Percentiles rank a stretch among this genome's conserved stretches.
phyloP scores from a whole-genome alignment of 2,113 vertebrate species.

The Melanocharis versteri region DNA sequence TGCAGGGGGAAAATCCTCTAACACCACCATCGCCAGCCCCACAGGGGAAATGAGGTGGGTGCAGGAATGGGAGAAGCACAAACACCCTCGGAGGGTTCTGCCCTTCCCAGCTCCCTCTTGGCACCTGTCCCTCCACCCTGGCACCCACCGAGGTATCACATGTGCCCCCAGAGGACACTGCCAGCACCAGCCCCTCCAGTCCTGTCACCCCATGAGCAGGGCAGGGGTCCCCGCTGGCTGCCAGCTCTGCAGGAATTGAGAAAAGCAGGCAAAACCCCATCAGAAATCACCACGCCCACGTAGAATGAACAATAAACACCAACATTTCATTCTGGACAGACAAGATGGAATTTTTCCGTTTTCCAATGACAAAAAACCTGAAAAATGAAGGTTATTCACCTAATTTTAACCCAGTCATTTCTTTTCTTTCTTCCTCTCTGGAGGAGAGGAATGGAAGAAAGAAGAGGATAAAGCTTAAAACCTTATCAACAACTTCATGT shows the following conservation, averaged over 20 bases:
- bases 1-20: background rate
- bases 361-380: background rate
- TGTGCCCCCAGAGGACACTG: fast-evolving
- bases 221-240: background rate
- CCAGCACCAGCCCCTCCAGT: background rate
- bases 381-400: background rate
- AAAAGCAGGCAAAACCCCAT: background rate
- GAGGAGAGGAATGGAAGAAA: background rate
- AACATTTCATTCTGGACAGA: background rate
- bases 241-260: background rate
- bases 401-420: background rate
- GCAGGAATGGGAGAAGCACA: background rate
- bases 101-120: background rate
- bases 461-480: background rate
- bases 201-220: background rate
- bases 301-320: background rate
- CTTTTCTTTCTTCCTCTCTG: background rate
- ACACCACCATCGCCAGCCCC: fast-evolving
- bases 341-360: background rate
- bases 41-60: background rate
- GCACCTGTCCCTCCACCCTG: background rate
- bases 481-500: fast-evolving
- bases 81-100: background rate
- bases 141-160: background rate
- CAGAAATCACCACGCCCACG: background rate